Evolutionary conservation across 2,797 vertebrate genomes (phyloP).

Genomic region (Melanotaenia maccullochi): DNA sequence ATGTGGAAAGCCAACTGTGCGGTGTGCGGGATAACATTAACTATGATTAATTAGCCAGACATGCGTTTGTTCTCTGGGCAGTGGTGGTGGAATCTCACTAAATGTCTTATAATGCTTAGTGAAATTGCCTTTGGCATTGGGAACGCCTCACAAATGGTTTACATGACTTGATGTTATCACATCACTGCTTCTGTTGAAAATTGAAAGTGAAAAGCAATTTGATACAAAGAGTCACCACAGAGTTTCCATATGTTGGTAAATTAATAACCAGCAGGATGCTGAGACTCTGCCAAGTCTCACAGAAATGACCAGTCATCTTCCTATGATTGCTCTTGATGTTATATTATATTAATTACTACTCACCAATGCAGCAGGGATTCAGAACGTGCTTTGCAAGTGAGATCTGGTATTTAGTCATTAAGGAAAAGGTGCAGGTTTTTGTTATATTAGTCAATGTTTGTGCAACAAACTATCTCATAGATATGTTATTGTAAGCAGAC

Average conservation of each 20-base stretch:
- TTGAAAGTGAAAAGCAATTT: slow-evolving; percentile 92
- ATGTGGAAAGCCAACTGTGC: slow-evolving; percentile 81
- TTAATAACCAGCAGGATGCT: slow-evolving; percentile 99
- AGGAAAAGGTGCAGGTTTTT: slow-evolving; percentile 65
- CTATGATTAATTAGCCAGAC: slow-evolving; percentile 82
- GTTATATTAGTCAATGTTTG: slow-evolving; percentile 67
- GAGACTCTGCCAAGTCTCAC: slow-evolving; percentile 95
- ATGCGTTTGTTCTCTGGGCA: slow-evolving; percentile 81
- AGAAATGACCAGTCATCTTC: slow-evolving; percentile 96
- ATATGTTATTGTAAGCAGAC: slow-evolving; percentile 16
- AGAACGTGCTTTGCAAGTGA: slow-evolving; percentile 82
- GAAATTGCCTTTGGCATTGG: slow-evolving; percentile 82
- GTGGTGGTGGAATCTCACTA: slow-evolving; percentile 76
- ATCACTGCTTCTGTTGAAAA: slow-evolving; percentile 80
- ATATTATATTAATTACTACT: slow-evolving; percentile 96
- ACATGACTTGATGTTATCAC: slow-evolving; percentile 83
- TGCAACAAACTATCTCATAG: slow-evolving; percentile 48
- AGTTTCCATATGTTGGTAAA: slow-evolving; percentile 99
- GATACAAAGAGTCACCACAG: slow-evolving; percentile 91
- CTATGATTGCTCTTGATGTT: slow-evolving; percentile 97
- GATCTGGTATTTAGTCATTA: slow-evolving; percentile 78
- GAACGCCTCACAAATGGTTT: slow-evolving; percentile 80
- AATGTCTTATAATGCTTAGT: slow-evolving; percentile 79
- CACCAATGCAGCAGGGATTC: slow-evolving; percentile 87
- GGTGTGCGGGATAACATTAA: slow-evolving; percentile 75